Percentiles rank a stretch among this genome's conserved stretches.
phyloP scores from a whole-genome alignment of 2,797 vertebrate genomes.

The Muscicapa striata region DNA sequence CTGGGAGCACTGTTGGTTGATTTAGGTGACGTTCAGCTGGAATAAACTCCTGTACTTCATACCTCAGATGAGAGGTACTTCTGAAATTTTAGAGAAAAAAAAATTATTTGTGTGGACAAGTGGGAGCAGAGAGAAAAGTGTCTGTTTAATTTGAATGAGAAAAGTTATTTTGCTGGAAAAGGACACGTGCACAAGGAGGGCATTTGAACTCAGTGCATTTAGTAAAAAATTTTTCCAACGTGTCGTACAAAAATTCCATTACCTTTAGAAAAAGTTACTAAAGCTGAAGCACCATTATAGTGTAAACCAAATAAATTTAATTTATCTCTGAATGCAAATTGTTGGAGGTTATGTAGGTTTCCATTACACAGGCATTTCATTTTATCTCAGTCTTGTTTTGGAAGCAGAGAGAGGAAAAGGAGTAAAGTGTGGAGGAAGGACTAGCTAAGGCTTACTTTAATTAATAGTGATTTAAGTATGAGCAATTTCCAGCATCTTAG shows the following conservation, averaged over 20 bases:
- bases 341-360: background rate
- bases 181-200: no score
- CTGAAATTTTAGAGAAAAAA: background rate
- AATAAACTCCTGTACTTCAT: background rate
- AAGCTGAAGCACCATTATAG: background rate
- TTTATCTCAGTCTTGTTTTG: background rate
- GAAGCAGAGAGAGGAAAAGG: background rate
- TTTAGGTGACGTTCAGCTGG: background rate
- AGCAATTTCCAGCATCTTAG: background rate
- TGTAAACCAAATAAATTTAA: background rate
- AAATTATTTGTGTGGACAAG: background rate
- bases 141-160: background rate
- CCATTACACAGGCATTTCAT: background rate
- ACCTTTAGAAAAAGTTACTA: background rate
- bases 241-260: background rate
- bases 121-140: background rate
- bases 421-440: background rate
- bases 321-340: background rate
- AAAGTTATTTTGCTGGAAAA: background rate
- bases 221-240: background rate
- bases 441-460: background rate
- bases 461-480: slow-evolving; percentile 26
- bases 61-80: background rate
- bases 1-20: background rate
- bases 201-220: background rate